phyloP scores from a whole-genome alignment of 2,797 vertebrate genomes.

The Myiothlypis chrysogaster region DNA sequence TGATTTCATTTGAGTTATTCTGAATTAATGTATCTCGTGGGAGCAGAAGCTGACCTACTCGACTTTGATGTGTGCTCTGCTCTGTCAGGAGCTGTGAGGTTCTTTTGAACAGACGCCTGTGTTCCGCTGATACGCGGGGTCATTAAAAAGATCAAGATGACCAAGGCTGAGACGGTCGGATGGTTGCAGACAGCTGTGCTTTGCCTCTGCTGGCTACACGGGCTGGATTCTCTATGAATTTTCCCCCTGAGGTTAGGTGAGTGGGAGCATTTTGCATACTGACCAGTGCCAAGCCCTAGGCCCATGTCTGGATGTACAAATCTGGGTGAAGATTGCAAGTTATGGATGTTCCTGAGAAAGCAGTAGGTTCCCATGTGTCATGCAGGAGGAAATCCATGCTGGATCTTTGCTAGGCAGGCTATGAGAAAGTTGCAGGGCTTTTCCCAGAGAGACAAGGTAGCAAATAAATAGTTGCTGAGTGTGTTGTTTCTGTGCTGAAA shows the following conservation, averaged over 20 bases:
- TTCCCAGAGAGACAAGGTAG: background rate
- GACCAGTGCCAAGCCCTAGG: conserved; percentile 35
- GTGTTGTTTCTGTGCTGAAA: conserved; percentile 13
- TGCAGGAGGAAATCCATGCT: background rate
- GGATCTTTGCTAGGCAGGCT: background rate
- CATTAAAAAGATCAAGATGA: conserved; percentile 69
- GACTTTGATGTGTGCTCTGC: conserved; percentile 57
- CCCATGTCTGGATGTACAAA: background rate
- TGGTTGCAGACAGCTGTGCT: conserved; percentile 41
- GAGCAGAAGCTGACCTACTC: conserved; percentile 26
- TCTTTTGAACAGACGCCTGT: conserved; percentile 62
- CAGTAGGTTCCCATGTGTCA: background rate
- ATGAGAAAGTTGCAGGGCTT: conserved; percentile 3
- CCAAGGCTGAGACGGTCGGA: conserved; percentile 22
- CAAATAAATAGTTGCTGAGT: conserved; percentile 14
- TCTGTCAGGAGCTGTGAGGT: conserved; percentile 59
- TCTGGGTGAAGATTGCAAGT: background rate
- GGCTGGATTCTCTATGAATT: background rate
- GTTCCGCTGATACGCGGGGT: background rate
- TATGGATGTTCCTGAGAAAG: background rate
- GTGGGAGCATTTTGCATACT: conserved; percentile 24
- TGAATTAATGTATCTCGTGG: conserved; percentile 2
- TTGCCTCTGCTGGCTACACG: background rate
- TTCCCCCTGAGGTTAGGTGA: background rate
- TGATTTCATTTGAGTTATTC: conserved; percentile 32